Percentiles rank a stretch among this genome's conserved stretches.
Evolutionary conservation across 2,113 vertebrate species (phyloP).

Genomic region (Lepus americanus): DNA sequence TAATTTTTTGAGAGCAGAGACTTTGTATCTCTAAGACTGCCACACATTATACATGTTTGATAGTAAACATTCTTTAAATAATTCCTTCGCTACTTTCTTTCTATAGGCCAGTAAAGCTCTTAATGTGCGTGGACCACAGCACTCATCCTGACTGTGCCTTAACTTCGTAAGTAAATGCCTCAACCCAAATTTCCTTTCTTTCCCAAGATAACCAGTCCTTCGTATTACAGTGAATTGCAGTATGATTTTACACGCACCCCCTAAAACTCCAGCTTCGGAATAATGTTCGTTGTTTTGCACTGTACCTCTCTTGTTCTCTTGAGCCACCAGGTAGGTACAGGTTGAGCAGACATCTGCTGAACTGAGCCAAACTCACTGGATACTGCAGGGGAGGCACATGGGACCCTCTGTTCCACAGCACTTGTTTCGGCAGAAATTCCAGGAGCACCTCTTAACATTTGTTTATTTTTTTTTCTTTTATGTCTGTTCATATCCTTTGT

Average conservation of each 20-base stretch:
- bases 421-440: not conserved
- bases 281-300: not conserved
- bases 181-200: not conserved
- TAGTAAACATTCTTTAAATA: not conserved
- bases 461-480: not conserved
- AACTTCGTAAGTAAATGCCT: constrained; percentile 84
- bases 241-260: rapidly evolving
- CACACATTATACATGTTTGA: not conserved
- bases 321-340: not conserved
- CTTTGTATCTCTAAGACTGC: not conserved
- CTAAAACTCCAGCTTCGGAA: not conserved
- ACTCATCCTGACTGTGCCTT: constrained; percentile 82
- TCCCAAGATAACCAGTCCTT: not conserved
- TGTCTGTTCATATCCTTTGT: no score
- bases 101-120: constrained; percentile 86
- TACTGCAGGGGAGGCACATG: rapidly evolving
- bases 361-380: no score
- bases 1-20: not conserved
- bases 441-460: not conserved
- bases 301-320: not conserved
- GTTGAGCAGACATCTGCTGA: no score
- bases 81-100: constrained; percentile 8
- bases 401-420: no score
- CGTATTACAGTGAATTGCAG: not conserved
- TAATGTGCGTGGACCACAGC: constrained; percentile 87